Evolutionary conservation across 2,113 vertebrate species (phyloP).

Genomic region (Nothobranchius kuhntae): DNA sequence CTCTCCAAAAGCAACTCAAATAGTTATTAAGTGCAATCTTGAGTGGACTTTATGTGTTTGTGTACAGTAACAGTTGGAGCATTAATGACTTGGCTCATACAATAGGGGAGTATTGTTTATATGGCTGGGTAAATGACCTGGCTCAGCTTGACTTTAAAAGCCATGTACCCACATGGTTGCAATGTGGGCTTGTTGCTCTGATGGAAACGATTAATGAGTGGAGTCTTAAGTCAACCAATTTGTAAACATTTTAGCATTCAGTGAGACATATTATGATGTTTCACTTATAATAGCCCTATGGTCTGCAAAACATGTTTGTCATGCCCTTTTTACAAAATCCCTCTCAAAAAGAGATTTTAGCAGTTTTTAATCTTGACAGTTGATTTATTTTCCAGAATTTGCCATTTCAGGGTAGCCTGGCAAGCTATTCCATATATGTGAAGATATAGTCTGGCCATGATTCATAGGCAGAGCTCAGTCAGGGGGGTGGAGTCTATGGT

Average conservation of each 20-base stretch:
- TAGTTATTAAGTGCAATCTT: conserved; percentile 60
- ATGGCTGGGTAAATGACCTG: conserved; percentile 20
- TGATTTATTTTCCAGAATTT: too few species aligned
- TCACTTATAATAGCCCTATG: too few species aligned
- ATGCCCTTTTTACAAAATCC: too few species aligned
- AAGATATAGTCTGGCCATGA: too few species aligned
- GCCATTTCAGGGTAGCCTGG: too few species aligned
- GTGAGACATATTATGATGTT: background rate
- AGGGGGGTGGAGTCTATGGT: too few species aligned
- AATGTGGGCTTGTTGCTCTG: conserved; percentile 30
- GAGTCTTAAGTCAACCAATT: conserved; percentile 9
- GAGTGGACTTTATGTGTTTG: conserved; percentile 60
- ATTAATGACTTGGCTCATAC: conserved; percentile 62
- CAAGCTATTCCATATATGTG: too few species aligned
- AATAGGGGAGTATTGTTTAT: conserved; percentile 55
- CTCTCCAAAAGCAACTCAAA: conserved; percentile 40
- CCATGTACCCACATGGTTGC: conserved; percentile 21
- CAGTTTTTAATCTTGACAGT: too few species aligned
- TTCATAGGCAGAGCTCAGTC: too few species aligned
- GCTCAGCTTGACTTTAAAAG: conserved; percentile 38
- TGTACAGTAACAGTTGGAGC: conserved; percentile 62
- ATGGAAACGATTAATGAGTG: conserved; percentile 32
- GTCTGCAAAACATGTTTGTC: too few species aligned
- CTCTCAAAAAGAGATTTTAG: too few species aligned
- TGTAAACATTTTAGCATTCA: conserved; percentile 11